Conservation (phyloP, 1,140 invertebrate species). For the Drosophila subobscura region DNA sequence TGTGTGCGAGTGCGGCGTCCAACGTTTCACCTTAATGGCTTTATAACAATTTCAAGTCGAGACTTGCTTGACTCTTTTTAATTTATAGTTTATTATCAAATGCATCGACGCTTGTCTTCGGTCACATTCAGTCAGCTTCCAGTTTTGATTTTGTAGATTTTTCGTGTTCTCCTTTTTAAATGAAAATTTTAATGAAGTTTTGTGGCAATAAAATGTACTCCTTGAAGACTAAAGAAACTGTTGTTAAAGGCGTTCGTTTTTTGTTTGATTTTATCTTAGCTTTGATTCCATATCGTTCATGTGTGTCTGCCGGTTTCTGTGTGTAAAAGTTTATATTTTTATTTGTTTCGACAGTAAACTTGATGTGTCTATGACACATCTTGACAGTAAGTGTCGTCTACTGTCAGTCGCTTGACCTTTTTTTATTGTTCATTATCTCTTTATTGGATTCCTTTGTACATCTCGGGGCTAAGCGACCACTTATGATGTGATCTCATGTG, state of each 20-base stretch:
- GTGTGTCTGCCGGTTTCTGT: constrained; percentile 36
- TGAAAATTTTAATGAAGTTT: constrained; percentile 80
- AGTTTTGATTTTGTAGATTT: constrained; percentile 62
- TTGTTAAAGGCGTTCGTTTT: constrained; percentile 28
- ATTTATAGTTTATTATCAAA: constrained; percentile 23
- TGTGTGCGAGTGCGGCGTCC: background rate
- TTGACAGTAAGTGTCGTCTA: constrained; percentile 75
- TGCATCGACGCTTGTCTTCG: constrained; percentile 24
- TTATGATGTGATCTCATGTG: constrained; percentile 39
- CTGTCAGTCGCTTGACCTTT: constrained; percentile 73
- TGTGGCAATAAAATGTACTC: constrained; percentile 77
- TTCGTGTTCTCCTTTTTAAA: constrained; percentile 49
- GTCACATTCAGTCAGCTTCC: constrained; percentile 75
- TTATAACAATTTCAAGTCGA: constrained; percentile 48
- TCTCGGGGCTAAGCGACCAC: constrained; percentile 58
- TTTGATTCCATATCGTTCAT: constrained; percentile 65
- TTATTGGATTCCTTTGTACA: constrained; percentile 47
- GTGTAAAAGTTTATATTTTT: constrained; percentile 82
- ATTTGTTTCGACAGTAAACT: constrained; percentile 81
- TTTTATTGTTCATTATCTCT: constrained; percentile 33
- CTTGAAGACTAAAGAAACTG: constrained; percentile 45
- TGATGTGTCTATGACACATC: constrained; percentile 81
- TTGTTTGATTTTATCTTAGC: constrained; percentile 55
- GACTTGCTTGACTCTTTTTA: constrained; percentile 23
- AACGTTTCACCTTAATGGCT: constrained; percentile 49